Evolutionary conservation across 2,113 vertebrate species (phyloP).

Genomic region (Tachysurus vachellii): DNA sequence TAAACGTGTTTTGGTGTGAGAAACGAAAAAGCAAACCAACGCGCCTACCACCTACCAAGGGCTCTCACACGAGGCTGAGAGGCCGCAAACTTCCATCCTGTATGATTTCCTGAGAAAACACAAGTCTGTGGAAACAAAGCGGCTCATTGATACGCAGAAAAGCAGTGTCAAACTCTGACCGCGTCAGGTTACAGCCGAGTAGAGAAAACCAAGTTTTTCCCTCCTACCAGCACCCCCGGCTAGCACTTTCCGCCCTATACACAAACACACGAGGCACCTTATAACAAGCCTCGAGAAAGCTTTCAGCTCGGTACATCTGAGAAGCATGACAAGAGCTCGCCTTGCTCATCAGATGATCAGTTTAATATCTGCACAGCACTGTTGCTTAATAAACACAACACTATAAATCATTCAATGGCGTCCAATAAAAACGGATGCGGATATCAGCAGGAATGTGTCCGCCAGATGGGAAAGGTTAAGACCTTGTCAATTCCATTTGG

Average conservation of each 20-base stretch:
- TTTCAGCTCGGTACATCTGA: background rate
- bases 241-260: background rate
- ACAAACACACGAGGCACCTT: background rate
- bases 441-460: background rate
- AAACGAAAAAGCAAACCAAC: constrained; percentile 29
- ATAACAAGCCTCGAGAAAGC: background rate
- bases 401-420: background rate
- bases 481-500: background rate
- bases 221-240: background rate
- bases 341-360: background rate
- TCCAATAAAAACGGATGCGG: background rate
- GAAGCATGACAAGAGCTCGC: background rate
- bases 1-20: constrained; percentile 51
- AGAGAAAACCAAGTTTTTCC: background rate
- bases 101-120: constrained; percentile 47
- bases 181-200: constrained; percentile 41
- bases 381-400: constrained; percentile 12
- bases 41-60: constrained; percentile 48
- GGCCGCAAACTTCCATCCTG: constrained; percentile 44
- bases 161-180: constrained; percentile 22
- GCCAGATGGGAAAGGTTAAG: background rate
- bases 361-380: background rate
- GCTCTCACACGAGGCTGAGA: constrained; percentile 44
- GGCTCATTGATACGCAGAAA: constrained; percentile 44
- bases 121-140: constrained; percentile 34